Evolutionary conservation across 1,140 invertebrate species (phyloP), one percentile per base, ranked within the genome.

Genomic region (Temnothorax longispinosus): DNA sequence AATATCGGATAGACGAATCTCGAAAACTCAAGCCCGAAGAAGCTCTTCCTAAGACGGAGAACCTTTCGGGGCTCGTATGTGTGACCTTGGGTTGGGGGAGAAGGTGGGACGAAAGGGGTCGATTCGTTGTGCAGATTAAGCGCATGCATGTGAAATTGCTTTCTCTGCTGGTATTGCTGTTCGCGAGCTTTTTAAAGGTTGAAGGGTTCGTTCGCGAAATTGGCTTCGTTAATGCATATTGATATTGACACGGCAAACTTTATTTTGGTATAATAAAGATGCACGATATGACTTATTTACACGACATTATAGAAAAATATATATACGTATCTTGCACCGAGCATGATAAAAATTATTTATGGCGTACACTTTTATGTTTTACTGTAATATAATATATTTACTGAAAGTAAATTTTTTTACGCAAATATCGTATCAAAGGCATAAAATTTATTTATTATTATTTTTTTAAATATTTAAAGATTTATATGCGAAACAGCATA

Each of bases 111-210:
- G 78, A 15, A 85, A 54, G 72, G 56, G 81, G 71, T 85, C 58
- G 81, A 85, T 85, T 76, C 18, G 13, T 76, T 54, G 44, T 62
- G 27, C 71, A 77, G 41, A 85, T 85, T 85, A 85, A 85, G 71
- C 56, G 54, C 56, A 50, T 85, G 71, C 81, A 85, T 75, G 67
- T 71, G 21, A 81, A 38, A 81, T 41, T 47, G 47, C 44, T 52
- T 56, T 47, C 35, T 62, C 32, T 56, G 13, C 52, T 38, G 38
- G n/a, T 41, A n/a, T 21, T 32, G 67, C 81, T 41, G 62, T n/a
- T 80, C 32, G 60, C 11, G 64, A 69, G 47, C 62, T 44, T 71
- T 71, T 81, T 81, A 81, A 81, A 81, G 78, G 78, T 81, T 81
- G 64, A 81, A 71, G 38, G 38, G 15, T 11, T 10, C 15, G 15